These are phyloP conservation scores for Lanius ludovicianus DNA, from an alignment of 2,113 vertebrate species.

Conservation along the genomic window DNA sequence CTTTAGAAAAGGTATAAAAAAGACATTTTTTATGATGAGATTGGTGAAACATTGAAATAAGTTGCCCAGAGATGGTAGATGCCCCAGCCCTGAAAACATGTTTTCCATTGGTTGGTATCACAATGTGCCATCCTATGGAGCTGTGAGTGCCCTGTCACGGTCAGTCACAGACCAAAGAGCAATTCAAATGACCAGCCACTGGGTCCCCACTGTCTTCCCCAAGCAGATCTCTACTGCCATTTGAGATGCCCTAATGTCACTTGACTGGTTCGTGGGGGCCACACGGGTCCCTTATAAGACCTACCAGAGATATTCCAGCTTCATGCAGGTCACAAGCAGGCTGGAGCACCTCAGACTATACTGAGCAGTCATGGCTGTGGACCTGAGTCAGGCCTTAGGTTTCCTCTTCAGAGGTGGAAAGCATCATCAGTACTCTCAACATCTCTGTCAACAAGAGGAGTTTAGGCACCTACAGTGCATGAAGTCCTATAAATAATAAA, in stretches of 20 bases:
- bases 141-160: not conserved
- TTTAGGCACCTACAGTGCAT: not conserved
- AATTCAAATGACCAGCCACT: not conserved
- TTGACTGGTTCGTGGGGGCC: not conserved
- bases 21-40: not conserved
- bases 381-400: not conserved
- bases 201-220: not conserved
- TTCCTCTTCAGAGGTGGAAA: not conserved
- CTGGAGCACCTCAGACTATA: not conserved
- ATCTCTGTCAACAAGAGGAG: not conserved
- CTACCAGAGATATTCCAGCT: not conserved
- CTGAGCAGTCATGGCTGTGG: not conserved
- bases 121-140: not conserved
- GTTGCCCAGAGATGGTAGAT: not conserved
- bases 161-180: not conserved
- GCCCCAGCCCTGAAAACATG: not conserved
- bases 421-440: not conserved
- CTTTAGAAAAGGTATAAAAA: not conserved
- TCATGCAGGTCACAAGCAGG: rapidly evolving
- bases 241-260: not conserved
- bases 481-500: not conserved
- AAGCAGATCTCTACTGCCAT: not conserved
- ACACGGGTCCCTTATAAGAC: not conserved
- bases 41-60: not conserved
- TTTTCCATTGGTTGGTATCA: not conserved